Evolutionary conservation across 2,797 vertebrate species (phyloP).

Genomic region (Lates japonicus): DNA sequence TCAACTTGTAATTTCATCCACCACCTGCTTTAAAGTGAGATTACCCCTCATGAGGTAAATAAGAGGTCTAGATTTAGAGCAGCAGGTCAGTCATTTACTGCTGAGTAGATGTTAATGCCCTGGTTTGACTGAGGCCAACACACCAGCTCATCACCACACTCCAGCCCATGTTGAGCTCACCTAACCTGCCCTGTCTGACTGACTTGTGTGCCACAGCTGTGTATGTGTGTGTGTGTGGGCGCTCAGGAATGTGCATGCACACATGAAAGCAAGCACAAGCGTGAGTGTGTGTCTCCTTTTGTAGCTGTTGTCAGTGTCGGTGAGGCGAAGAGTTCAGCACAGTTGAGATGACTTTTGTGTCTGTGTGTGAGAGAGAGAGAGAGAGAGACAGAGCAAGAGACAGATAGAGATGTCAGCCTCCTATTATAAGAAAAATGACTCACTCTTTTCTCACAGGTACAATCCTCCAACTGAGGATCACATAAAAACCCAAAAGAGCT

Average conservation of each 20-base stretch:
- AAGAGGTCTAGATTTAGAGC: constrained; percentile 33
- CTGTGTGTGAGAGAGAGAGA: background rate
- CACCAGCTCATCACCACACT: constrained; percentile 1
- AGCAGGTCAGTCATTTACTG: constrained; percentile 18
- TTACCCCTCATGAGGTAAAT: constrained; percentile 29
- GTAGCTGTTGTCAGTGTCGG: constrained; percentile 38
- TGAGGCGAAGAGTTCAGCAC: constrained; percentile 26
- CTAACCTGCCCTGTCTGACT: constrained; percentile 42
- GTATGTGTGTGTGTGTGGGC: constrained; percentile 3
- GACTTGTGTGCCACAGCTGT: background rate
- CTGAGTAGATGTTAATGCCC: constrained; percentile 23
- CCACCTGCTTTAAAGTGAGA: constrained; percentile 15
- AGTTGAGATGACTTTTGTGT: constrained; percentile 26
- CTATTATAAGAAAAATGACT: constrained; percentile 68
- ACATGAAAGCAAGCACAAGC: background rate
- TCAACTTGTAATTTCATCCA: constrained; percentile 10
- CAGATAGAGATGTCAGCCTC: constrained; percentile 60
- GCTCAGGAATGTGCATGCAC: background rate
- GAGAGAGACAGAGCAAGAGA: constrained; percentile 34
- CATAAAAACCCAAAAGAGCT: constrained; percentile 24
- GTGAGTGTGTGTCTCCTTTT: constrained; percentile 10
- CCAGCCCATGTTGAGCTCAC: constrained; percentile 21
- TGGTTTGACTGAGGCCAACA: constrained; percentile 30
- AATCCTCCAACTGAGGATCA: constrained; percentile 44
- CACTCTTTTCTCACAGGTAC: constrained; percentile 57